A percentile compares a stretch with the other conserved stretches of the same genome.
phyloP scores from a whole-genome alignment of 1,140 invertebrate species.

The Macrotrachela quadricornifera region DNA sequence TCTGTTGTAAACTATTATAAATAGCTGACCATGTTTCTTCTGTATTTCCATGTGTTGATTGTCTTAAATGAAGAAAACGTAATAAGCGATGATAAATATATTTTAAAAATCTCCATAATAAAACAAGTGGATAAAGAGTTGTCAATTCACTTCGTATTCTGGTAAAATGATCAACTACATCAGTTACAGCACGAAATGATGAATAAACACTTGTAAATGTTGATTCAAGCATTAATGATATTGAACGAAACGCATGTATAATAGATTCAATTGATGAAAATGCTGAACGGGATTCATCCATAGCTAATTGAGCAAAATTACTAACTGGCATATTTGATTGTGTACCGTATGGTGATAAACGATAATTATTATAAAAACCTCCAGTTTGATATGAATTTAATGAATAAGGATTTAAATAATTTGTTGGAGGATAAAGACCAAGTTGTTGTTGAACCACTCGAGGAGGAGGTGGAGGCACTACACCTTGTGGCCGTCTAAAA shows the following conservation, averaged over 20 bases:
- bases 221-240: slow-evolving; percentile 86
- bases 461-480: no score
- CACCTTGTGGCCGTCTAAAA: no score
- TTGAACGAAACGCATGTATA: slow-evolving; percentile 65
- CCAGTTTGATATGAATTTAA: no score
- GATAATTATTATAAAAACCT: no score
- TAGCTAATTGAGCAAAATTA: slow-evolving; percentile 59
- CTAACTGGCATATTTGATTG: slow-evolving; percentile 14
- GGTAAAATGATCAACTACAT: slow-evolving; percentile 78
- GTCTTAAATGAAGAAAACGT: slow-evolving; percentile 31
- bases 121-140: slow-evolving; percentile 59
- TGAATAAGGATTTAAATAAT: no score
- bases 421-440: no score
- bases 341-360: no score
- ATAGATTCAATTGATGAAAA: slow-evolving; percentile 83
- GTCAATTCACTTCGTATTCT: slow-evolving; percentile 54
- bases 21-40: no score
- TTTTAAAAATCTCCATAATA: slow-evolving; percentile 49
- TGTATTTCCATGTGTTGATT: no score
- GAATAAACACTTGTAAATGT: slow-evolving; percentile 79
- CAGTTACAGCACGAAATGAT: slow-evolving; percentile 76
- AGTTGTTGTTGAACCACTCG: no score
- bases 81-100: slow-evolving; percentile 55
- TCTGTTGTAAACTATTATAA: no score
- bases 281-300: slow-evolving; percentile 65